phyloP scores from a whole-genome alignment of 2,797 vertebrate genomes.

The Perodicticus potto region DNA sequence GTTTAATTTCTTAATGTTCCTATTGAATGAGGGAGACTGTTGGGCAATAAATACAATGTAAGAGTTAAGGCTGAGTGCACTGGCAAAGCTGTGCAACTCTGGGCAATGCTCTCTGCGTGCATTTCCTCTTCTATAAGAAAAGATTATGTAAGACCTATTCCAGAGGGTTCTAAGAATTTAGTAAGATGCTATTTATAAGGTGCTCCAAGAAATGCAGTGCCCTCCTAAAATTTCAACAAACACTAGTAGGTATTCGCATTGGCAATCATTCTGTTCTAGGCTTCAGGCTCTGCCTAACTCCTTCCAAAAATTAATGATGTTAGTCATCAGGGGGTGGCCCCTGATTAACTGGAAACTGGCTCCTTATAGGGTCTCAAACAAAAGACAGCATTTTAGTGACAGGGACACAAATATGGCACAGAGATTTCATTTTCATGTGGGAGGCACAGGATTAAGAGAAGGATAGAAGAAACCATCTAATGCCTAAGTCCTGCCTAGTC shows the following conservation, averaged over 20 bases:
- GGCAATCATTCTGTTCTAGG: not conserved
- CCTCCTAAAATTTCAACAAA: not conserved
- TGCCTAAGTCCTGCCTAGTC: too few species aligned
- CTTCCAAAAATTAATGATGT: not conserved
- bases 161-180: not conserved
- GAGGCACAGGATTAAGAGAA: not conserved
- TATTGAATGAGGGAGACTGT: not conserved
- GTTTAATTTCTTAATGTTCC: not conserved
- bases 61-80: not conserved
- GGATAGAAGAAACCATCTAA: too few species aligned
- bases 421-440: not conserved
- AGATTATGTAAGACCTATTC: not conserved
- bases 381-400: not conserved
- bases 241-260: not conserved
- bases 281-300: not conserved
- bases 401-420: not conserved
- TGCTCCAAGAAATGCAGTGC: not conserved
- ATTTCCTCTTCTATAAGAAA: not conserved
- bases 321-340: not conserved
- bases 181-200: not conserved
- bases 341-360: not conserved
- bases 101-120: not conserved
- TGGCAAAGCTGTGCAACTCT: not conserved
- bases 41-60: not conserved
- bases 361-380: not conserved